These are phyloP conservation scores for Albula goreensis DNA, from an alignment of 2,113 vertebrate genomes.

Conservation along the genomic window DNA sequence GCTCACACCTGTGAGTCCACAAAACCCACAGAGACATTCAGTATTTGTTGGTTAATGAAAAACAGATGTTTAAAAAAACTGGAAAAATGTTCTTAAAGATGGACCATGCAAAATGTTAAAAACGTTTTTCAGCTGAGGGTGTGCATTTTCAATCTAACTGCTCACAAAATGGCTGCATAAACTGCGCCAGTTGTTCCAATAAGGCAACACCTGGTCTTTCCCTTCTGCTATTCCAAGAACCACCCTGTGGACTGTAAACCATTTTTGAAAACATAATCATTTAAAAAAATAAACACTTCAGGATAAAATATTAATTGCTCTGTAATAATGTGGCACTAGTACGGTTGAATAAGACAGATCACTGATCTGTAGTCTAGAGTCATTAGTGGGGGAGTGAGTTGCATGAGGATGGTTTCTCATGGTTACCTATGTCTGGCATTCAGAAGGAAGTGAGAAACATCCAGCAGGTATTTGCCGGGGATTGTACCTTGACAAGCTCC, in stretches of 20 bases:
- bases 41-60: background rate
- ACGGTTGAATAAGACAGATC: too few species aligned
- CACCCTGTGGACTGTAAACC: background rate
- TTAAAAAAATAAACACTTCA: background rate
- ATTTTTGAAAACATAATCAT: background rate
- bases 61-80: background rate
- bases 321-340: too few species aligned
- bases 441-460: too few species aligned
- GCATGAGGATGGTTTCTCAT: too few species aligned
- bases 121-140: background rate
- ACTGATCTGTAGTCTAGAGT: too few species aligned
- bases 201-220: too few species aligned
- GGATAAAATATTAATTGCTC: background rate
- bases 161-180: too few species aligned
- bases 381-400: too few species aligned
- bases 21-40: background rate
- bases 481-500: slow-evolving; percentile 95
- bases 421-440: too few species aligned
- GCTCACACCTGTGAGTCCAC: background rate
- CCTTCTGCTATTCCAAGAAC: background rate
- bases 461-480: slow-evolving; percentile 15
- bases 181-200: too few species aligned
- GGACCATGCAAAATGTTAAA: background rate
- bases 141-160: background rate
- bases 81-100: background rate